Percentiles rank a stretch among this genome's conserved stretches.
Conservation (phyloP, 2,797 vertebrate species). For the Sebastes hubbsi region DNA sequence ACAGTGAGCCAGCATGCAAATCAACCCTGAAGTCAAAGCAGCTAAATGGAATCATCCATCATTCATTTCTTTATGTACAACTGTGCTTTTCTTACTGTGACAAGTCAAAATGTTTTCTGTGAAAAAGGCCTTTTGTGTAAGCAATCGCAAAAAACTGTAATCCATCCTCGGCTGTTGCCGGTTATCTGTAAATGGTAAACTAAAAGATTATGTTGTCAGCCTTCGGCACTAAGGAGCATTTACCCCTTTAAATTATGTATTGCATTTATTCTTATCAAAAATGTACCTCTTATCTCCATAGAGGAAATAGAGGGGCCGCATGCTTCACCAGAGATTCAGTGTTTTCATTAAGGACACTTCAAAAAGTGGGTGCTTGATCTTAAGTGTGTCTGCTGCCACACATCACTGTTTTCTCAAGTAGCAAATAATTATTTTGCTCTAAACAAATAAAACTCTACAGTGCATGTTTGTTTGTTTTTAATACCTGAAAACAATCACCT, state of each 20-base stretch:
- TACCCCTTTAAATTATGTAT: neutral
- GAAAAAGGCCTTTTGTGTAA: no score
- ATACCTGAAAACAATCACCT: constrained; percentile 69
- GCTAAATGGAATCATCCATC: no score
- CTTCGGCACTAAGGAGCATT: neutral
- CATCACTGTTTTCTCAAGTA: neutral
- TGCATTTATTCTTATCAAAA: neutral
- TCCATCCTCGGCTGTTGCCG: neutral
- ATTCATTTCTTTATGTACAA: no score
- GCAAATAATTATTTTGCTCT: neutral
- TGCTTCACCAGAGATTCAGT: neutral
- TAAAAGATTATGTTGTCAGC: neutral
- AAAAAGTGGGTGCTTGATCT: neutral
- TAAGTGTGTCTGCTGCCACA: neutral
- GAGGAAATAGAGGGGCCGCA: neutral
- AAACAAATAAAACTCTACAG: constrained; percentile 1
- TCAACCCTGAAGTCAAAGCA: no score
- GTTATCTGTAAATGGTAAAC: neutral
- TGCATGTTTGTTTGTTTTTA: constrained; percentile 44
- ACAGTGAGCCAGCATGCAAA: no score
- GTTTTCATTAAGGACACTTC: neutral
- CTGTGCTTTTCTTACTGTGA: no score
- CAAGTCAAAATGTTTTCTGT: no score
- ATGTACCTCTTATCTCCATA: neutral
- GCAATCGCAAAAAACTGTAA: no score